Percentiles rank a stretch among this genome's conserved stretches.
These are phyloP conservation scores for Struthidea cinerea DNA, from an alignment of 2,113 vertebrate species.

Conservation along the genomic window DNA sequence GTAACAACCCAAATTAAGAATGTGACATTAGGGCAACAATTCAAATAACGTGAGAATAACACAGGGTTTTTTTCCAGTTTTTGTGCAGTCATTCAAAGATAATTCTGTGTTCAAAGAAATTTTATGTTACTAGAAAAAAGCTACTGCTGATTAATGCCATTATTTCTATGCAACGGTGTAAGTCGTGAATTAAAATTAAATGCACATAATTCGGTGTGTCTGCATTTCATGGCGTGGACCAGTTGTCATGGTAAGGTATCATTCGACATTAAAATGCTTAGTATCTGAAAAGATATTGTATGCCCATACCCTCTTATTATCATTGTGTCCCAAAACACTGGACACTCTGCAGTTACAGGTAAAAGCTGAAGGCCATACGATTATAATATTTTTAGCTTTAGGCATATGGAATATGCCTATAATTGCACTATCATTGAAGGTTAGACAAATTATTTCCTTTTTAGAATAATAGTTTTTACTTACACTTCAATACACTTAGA, in stretches of 20 bases:
- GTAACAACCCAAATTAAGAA: neutral
- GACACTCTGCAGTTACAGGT: neutral
- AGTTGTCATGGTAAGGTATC: neutral
- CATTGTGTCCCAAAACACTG: neutral
- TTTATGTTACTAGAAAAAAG: neutral
- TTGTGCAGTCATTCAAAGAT: neutral
- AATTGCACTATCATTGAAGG: neutral
- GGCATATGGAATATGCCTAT: neutral
- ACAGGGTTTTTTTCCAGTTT: neutral
- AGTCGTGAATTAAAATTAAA: neutral
- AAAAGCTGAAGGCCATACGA: neutral
- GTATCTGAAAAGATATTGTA: neutral
- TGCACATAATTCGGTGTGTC: neutral
- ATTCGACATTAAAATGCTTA: neutral
- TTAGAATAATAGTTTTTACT: neutral
- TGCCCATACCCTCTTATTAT: neutral
- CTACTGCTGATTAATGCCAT: neutral
- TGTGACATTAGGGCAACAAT: neutral
- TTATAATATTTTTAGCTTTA: neutral
- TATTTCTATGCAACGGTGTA: neutral
- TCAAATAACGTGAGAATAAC: neutral
- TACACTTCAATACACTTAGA: neutral
- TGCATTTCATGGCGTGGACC: neutral
- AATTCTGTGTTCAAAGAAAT: neutral
- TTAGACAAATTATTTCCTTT: slow-evolving; percentile 11